phyloP scores from a whole-genome alignment of 2,797 vertebrate species.

The Myotis findleyi region DNA sequence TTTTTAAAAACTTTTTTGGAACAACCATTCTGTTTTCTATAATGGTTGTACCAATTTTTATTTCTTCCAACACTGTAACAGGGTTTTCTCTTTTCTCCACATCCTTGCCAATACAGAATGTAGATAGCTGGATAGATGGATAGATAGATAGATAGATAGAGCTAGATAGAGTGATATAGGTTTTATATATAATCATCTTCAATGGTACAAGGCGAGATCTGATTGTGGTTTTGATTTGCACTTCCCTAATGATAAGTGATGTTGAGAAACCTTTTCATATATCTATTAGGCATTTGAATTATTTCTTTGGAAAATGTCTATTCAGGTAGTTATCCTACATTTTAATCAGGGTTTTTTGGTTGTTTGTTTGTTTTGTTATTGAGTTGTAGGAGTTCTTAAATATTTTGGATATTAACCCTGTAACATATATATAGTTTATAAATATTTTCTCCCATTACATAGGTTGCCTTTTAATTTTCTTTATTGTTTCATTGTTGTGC shows the following conservation, averaged over 20 bases:
- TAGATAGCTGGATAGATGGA: too few species aligned
- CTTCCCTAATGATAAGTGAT: not conserved
- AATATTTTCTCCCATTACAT: not conserved
- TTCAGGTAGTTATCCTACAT: not conserved
- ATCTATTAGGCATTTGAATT: not conserved
- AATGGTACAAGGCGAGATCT: not conserved
- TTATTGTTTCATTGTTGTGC: not conserved
- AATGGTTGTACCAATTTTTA: not conserved
- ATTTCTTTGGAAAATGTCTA: not conserved
- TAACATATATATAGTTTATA: not conserved
- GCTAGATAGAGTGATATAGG: too few species aligned
- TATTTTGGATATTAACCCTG: not conserved
- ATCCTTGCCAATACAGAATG: not conserved
- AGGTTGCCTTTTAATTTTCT: not conserved
- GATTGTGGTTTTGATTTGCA: not conserved
- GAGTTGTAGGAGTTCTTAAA: not conserved
- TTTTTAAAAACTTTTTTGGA: not conserved
- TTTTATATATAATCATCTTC: not conserved
- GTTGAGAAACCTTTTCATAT: not conserved
- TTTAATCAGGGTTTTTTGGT: not conserved
- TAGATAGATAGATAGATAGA: too few species aligned
- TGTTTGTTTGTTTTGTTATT: not conserved
- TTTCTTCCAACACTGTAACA: not conserved
- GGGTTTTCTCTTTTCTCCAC: not conserved
- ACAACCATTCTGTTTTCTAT: not conserved